phyloP scores from a whole-genome alignment of 1,140 invertebrate species.

The Drosophila repletoides region DNA sequence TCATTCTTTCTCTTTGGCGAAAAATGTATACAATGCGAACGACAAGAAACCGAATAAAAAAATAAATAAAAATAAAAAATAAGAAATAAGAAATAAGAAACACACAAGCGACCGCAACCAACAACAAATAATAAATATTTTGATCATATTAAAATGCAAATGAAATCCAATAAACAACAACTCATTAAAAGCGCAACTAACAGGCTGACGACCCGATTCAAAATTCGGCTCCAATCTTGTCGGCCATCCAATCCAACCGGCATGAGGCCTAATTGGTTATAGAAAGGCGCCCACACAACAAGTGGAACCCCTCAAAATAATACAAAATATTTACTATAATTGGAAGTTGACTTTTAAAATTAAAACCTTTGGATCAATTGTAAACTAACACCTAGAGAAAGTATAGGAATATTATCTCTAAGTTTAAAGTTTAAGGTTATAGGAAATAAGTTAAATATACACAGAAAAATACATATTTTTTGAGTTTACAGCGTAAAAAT shows the following conservation, averaged over 20 bases:
- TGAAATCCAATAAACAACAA: constrained; percentile 72
- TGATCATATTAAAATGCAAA: constrained; percentile 66
- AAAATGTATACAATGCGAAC: constrained; percentile 5
- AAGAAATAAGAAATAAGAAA: constrained; percentile 1
- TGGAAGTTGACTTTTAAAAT: too few species aligned
- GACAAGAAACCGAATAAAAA: not conserved
- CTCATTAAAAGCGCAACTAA: constrained; percentile 72
- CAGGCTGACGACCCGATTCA: constrained; percentile 43
- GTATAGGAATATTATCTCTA: not conserved
- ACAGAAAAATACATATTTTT: too few species aligned
- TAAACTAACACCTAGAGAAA: too few species aligned
- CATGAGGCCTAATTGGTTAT: constrained; percentile 2
- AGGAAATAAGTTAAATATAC: too few species aligned
- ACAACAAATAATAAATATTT: constrained; percentile 70
- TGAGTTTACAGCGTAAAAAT: too few species aligned
- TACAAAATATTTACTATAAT: too few species aligned
- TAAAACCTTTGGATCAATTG: too few species aligned
- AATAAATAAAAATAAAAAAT: constrained; percentile 5
- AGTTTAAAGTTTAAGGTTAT: too few species aligned
- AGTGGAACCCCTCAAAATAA: too few species aligned
- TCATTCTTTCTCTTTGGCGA: not conserved
- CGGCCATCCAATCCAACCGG: not conserved
- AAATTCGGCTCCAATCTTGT: not conserved
- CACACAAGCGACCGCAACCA: constrained; percentile 20
- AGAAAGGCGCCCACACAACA: constrained; percentile 10